A percentile compares a stretch with the other conserved stretches of the same genome.
Evolutionary conservation across 2,888 invertebrate genomes (phyloP).

Genomic region (Cyrtodaria siliqua): DNA sequence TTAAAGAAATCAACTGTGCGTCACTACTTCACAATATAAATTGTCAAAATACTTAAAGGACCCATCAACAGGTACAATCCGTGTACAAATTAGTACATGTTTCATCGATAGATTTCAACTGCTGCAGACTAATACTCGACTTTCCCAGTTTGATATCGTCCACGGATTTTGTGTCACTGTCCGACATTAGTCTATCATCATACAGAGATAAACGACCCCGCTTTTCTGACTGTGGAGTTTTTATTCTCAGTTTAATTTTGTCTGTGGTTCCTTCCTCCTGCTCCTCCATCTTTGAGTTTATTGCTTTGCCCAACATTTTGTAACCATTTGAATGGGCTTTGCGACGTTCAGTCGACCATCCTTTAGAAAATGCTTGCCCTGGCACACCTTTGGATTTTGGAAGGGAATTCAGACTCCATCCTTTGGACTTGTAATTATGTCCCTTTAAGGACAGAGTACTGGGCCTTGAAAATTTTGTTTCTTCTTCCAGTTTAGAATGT

Average conservation of each 20-base stretch:
- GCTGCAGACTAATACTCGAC: constrained; percentile 69
- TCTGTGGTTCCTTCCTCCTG: constrained; percentile 58
- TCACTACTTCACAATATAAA: no score
- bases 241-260: constrained; percentile 76
- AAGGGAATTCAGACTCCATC: constrained; percentile 54
- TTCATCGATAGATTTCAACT: constrained; percentile 63
- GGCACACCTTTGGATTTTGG: constrained; percentile 31
- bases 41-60: no score
- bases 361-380: constrained; percentile 43
- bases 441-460: constrained; percentile 78
- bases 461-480: constrained; percentile 63
- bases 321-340: constrained; percentile 38
- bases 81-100: constrained; percentile 40
- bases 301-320: constrained; percentile 31
- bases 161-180: constrained; percentile 50
- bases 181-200: constrained; percentile 94
- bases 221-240: constrained; percentile 76
- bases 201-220: constrained; percentile 91
- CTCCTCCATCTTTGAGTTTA: constrained; percentile 7
- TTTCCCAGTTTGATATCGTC: constrained; percentile 46
- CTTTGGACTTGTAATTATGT: constrained; percentile 69
- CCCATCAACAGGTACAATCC: constrained; percentile 54
- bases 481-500: constrained; percentile 57
- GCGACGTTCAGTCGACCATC: constrained; percentile 4
- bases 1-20: no score